Base-by-base conservation (phyloP, 2,797 vertebrate genomes). In the Rhinoraja longicauda region DNA sequence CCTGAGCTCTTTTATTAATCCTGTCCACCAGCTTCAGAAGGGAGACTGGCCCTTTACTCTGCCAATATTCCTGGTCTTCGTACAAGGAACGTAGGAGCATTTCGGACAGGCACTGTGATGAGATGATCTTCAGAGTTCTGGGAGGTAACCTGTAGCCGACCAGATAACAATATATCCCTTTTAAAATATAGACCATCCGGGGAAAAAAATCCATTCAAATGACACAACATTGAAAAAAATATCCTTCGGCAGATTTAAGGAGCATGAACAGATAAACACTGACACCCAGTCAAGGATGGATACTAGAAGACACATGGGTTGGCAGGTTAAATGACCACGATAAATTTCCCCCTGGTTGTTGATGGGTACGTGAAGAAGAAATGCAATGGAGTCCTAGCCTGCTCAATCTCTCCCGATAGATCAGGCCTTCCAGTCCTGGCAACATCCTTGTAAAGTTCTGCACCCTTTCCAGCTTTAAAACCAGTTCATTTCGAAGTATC, bases 41-140 rank as follows among this genome's bases (percentile, higher is more conserved):
- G 21, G 36, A 45, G 5, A 32, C 15, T 24, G 13, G 70, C 24
- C 39, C 72, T 39, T 92, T 75, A 39, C 39, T 92, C 24, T 73
- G 90, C 90, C 90, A 92, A 24, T 92, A 92, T 75, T 92, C 39
- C 21, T 72, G 90, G 26, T 92, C 90, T 29, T 73, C 21, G n/a
- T 92, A 57, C 24, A 92, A 36, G 1, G 90, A 92, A 75, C 17
- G 24, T 8, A 92, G 26, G 36, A 92, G 70, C 90, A 73, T 45
- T 53, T 75, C 90, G 45, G 90, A 26, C 90, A 92, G 21, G 26
- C 90, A 73, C 70, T 53, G 36, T n/a, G 90, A 73, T 24, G 90
- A 73, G 53, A 92, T 73, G 45, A 24, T n/a, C 90, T 53, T 57
- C 39, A 92, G 70, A 53, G 39, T 72, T 53, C 26, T 53, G 39